Evolutionary conservation across 2,888 invertebrate species (phyloP).

Genomic region (Baronia brevicornis): DNA sequence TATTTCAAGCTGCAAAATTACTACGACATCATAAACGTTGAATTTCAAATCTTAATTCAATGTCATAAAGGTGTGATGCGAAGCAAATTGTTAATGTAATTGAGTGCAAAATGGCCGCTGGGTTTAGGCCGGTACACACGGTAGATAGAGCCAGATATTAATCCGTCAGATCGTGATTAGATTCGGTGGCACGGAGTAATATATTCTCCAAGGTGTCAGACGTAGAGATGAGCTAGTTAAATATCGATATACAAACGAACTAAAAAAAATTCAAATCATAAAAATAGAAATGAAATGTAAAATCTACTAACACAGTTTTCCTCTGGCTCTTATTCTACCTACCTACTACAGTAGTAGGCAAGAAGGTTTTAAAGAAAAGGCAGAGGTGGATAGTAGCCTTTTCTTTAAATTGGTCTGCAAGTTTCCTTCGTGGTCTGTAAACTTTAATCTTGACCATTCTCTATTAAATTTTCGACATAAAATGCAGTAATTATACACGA

Average conservation of each 20-base stretch:
- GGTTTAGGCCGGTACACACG: conserved; percentile 46
- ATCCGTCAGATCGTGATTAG: conserved; percentile 72
- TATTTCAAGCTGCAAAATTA: conserved; percentile 31
- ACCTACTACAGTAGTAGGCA: too few relatives aligned
- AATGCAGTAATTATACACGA: too few relatives aligned
- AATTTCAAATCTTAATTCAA: conserved; percentile 21
- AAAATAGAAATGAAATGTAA: too few relatives aligned
- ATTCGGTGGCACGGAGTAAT: conserved; percentile 71
- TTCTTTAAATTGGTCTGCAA: too few relatives aligned
- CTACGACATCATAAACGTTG: conserved; percentile 6
- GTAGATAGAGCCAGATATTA: conserved; percentile 57
- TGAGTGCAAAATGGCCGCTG: conserved; percentile 46
- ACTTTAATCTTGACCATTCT: too few relatives aligned
- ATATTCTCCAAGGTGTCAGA: conserved; percentile 62
- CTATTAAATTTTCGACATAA: too few relatives aligned
- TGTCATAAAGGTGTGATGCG: conserved; percentile 20
- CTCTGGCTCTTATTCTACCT: too few relatives aligned
- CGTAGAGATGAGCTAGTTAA: conserved; percentile 23
- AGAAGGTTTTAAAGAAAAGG: too few relatives aligned
- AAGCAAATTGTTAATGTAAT: conserved; percentile 27
- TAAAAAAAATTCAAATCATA: too few relatives aligned
- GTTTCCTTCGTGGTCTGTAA: too few relatives aligned
- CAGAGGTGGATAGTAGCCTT: too few relatives aligned
- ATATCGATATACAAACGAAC: conserved; percentile 14
- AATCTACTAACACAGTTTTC: too few relatives aligned